Percentiles rank a stretch among this genome's conserved stretches.
Evolutionary conservation across 2,113 vertebrate genomes (phyloP).

Genomic region (Greenwoodochromis staneri): DNA sequence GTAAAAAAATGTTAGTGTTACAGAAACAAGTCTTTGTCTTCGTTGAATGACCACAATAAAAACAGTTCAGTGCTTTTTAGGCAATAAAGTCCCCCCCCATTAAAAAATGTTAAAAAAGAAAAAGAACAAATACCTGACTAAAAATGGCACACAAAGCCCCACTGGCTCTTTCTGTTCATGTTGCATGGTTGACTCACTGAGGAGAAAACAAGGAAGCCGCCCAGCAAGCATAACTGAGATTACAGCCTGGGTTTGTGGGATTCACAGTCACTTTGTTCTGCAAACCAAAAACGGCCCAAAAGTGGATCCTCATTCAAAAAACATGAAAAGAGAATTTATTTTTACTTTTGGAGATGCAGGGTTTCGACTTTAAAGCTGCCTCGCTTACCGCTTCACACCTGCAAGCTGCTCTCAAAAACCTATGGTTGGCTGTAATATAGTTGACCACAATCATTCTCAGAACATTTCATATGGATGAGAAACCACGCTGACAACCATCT

Average conservation of each 20-base stretch:
- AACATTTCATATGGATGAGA: rapidly evolving
- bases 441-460: neutral
- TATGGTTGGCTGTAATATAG: rapidly evolving
- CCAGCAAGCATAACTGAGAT: conserved; percentile 25
- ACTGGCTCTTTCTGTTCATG: conserved; percentile 6
- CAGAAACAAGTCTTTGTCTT: neutral
- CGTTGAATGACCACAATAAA: neutral
- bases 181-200: conserved; percentile 22
- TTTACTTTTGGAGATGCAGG: neutral
- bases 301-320: neutral
- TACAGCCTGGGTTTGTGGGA: conserved; percentile 39
- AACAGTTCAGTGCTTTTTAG: neutral
- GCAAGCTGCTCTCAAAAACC: neutral
- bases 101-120: neutral
- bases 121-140: neutral
- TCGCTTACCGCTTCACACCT: neutral
- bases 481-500: neutral
- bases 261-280: conserved; percentile 36
- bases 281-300: conserved; percentile 1
- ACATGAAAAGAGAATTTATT: neutral
- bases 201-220: conserved; percentile 46
- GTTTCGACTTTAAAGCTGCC: neutral
- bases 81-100: neutral
- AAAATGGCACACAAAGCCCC: conserved; percentile 2
- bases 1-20: neutral